These are phyloP conservation scores for Monoplex corrugatus DNA, from an alignment of 2,888 invertebrate species.

Conservation along the genomic window DNA sequence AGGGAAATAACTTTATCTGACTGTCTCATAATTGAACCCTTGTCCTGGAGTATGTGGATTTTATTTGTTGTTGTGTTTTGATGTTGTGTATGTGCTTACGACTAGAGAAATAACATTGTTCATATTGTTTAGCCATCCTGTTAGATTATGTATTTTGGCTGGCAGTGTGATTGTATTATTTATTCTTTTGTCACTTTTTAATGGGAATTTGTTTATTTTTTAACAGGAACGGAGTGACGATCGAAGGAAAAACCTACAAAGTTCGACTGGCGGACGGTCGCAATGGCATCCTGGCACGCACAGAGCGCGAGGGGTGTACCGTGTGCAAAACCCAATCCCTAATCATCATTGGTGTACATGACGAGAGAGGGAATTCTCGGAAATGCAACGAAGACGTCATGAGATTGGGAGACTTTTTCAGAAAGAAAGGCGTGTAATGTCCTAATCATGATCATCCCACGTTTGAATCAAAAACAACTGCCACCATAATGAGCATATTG, in stretches of 20 bases:
- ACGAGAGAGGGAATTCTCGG: conserved; percentile 59
- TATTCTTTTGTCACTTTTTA: too few relatives aligned
- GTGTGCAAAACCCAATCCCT: conserved; percentile 70
- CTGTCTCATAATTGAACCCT: too few relatives aligned
- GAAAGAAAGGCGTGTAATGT: conserved; percentile 49
- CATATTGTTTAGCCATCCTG: too few relatives aligned
- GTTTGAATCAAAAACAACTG: neutral
- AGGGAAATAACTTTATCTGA: too few relatives aligned
- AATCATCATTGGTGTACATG: conserved; percentile 68
- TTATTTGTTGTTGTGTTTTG: too few relatives aligned
- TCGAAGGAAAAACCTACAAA: conserved; percentile 65
- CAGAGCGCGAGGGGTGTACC: conserved; percentile 65
- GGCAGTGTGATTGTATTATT: too few relatives aligned
- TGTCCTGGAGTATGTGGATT: too few relatives aligned
- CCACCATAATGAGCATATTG: neutral
- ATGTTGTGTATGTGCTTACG: too few relatives aligned
- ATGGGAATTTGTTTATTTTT: too few relatives aligned
- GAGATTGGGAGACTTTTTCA: conserved; percentile 71
- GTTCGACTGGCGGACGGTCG: conserved; percentile 72
- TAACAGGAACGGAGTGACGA: conserved; percentile 65
- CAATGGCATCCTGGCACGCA: conserved; percentile 71
- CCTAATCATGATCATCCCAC: neutral
- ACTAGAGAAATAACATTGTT: too few relatives aligned
- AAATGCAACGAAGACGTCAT: conserved; percentile 73
- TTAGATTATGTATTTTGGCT: too few relatives aligned